Base-by-base conservation (phyloP, 2,113 vertebrate genomes). In the Anarhynchus alexandrinus region DNA sequence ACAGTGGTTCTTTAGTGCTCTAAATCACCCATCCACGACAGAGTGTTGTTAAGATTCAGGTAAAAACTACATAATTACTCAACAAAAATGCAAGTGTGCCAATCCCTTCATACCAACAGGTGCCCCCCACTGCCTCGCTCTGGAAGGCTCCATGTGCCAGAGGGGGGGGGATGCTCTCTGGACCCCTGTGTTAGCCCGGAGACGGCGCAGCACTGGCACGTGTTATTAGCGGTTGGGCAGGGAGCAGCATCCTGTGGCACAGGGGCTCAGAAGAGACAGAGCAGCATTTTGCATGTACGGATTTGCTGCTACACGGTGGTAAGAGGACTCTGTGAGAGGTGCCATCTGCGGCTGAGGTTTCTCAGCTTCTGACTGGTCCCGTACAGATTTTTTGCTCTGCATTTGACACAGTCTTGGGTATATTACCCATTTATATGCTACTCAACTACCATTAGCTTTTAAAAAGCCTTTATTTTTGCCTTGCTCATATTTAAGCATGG, bases 151-250 rank as follows among this genome's bases (percentile, higher is more conserved):
- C 20, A 5, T 4, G 27, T 3, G 32, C 69, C 4, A 2, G 15
- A 70, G n/a, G 15, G 59, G 12, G 21, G 16, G 55, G 23, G 93
- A 52, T 0, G 8, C 55, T 64, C 76, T 45, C 59, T 45, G 40
- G 43, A 23, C 5, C 34, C 27, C 23, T 3, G 0, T 0, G 1
- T 10, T 15, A 73, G 49, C 49, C 49, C 13, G 49, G 49, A 51
- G 49, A 25, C 22, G 22, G 22, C 12, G 12, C 49, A 51, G 72
- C 25, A 15, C n/a, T 42, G 42, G 52, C 66, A 45, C 0, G 0
- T 5, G 15, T 4, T 11, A 23, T 9, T 3, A 17, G 62, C 2
- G 6, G 38, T 32, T 52, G 14, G 34, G 25, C 64, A 67, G 47
- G 26, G n/a, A 87, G 43, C 32, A 27, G 43, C 0, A 1, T 11